phyloP scores from a whole-genome alignment of 1,140 invertebrate species.

The Drosophila ercepeae region DNA sequence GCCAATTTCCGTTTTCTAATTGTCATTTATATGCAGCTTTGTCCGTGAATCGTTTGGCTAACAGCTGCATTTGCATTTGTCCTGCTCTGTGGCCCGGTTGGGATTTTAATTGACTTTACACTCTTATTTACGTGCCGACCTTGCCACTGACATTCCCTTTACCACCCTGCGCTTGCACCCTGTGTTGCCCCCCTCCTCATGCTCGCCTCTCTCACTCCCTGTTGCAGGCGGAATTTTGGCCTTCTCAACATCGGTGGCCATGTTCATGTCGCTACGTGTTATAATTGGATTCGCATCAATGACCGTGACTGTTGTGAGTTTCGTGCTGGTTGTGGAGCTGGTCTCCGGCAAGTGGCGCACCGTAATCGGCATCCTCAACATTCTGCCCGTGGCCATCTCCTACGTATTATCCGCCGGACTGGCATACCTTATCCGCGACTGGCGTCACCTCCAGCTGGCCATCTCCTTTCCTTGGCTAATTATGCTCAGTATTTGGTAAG shows the following conservation, averaged over 20 bases:
- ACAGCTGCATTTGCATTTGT: constrained; percentile 65
- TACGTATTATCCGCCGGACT: constrained; percentile 89
- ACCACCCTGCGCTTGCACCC: constrained; percentile 1
- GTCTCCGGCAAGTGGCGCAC: constrained; percentile 90
- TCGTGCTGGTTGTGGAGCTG: constrained; percentile 89
- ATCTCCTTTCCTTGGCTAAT: constrained; percentile 88
- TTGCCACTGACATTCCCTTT: constrained; percentile 72
- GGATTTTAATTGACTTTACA: constrained; percentile 79
- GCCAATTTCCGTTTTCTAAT: constrained; percentile 70
- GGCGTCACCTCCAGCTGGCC: constrained; percentile 89
- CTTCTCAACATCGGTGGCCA: constrained; percentile 87
- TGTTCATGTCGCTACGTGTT: constrained; percentile 87
- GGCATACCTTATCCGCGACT: constrained; percentile 87
- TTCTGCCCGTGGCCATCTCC: constrained; percentile 88
- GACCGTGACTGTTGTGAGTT: constrained; percentile 89
- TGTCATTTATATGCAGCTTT: constrained; percentile 70
- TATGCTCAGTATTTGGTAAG: constrained; percentile 87
- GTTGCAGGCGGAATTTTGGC: constrained; percentile 86
- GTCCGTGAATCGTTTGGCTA: constrained; percentile 35
- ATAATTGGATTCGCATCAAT: constrained; percentile 88
- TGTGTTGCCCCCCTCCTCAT: constrained; percentile 8
- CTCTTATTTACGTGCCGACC: constrained; percentile 74
- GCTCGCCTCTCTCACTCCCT: not conserved
- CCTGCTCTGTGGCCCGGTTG: constrained; percentile 33
- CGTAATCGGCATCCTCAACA: constrained; percentile 89